Evolutionary conservation across 2,888 invertebrate genomes (phyloP), one percentile per base, ranked within the genome.

Genomic region (Trachelus iudaicus): DNA sequence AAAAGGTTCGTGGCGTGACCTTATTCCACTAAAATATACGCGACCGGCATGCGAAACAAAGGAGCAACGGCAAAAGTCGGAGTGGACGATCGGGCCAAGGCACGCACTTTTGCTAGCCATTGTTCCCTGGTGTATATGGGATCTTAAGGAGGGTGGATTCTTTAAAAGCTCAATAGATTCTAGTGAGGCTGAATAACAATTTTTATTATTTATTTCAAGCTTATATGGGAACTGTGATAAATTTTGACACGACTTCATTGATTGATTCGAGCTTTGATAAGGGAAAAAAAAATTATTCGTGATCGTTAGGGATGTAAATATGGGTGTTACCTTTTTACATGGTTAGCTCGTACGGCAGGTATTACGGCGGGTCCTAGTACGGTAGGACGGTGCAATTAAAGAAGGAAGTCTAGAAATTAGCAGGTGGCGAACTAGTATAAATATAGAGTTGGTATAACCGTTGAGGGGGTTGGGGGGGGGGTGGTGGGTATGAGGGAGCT

Each of bases 321-420:
- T 82, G 82, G 86, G 84, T 86, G 88, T 89, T 85, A 86, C 80
- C 86, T 88, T 86, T 86, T 89, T 88, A 87, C 84, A 86, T 85
- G 86, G 81, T 80, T 3, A 71, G 4, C 1, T 71, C 31, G 31
- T 71, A 31, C 12, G 23, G 31, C 12, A 13, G 75, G 30, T 77
- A 35, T 69, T 75, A 34, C 71, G 79, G 83, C 84, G 71, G 85
- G 86, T 87, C 88, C 89, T 89, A 89, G 88, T 89, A 89, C 87
- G 87, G 86, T 82, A 83, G 56, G 23, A 79, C 82, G 85, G 83
- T 85, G 88, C 89, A 90, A 90, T 90, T 91, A 90, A 90, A 90
- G 89, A 87, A 90, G 88, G 88, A 88, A 89, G 88, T 81, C 88
- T 87, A 89, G 90, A 89, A 89, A 90, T 90, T 89, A 90, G 89